phyloP scores from a whole-genome alignment of 2,113 vertebrate species.

The Glareola pratincola region DNA sequence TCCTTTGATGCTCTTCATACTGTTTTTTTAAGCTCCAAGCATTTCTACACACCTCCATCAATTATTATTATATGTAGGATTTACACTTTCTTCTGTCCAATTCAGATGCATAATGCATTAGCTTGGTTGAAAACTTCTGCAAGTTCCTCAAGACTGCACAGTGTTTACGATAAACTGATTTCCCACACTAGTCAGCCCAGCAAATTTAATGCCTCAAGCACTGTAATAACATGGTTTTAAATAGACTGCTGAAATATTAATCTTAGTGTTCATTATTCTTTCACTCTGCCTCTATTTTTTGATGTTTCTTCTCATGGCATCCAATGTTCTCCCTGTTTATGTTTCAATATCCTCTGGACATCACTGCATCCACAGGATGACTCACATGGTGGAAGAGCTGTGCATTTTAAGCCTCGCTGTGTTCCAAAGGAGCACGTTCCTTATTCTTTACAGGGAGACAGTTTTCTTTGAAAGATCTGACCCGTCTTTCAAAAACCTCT shows the following conservation, averaged over 20 bases:
- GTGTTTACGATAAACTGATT: constrained; percentile 48
- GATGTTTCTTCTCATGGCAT: background rate
- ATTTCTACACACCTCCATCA: background rate
- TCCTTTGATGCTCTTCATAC: background rate
- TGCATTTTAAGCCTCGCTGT: background rate
- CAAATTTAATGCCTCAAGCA: constrained; percentile 55
- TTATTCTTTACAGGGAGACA: background rate
- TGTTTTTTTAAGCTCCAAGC: constrained; percentile 6
- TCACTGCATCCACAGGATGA: background rate
- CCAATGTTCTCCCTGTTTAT: background rate
- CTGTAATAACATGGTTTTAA: constrained; percentile 59
- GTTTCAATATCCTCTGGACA: background rate
- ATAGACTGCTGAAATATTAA: constrained; percentile 57
- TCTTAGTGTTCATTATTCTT: background rate
- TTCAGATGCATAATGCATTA: constrained; percentile 45
- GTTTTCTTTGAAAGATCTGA: background rate
- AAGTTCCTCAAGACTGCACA: constrained; percentile 20
- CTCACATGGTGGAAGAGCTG: background rate
- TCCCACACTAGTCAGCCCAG: constrained; percentile 31
- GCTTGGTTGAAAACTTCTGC: constrained; percentile 24
- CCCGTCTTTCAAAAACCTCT: background rate
- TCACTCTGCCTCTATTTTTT: background rate
- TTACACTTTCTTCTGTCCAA: background rate
- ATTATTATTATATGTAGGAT: background rate
- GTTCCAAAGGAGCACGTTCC: background rate